Base-by-base conservation (phyloP, 2,888 invertebrate species). In the Megaustenia siamemsis region DNA sequence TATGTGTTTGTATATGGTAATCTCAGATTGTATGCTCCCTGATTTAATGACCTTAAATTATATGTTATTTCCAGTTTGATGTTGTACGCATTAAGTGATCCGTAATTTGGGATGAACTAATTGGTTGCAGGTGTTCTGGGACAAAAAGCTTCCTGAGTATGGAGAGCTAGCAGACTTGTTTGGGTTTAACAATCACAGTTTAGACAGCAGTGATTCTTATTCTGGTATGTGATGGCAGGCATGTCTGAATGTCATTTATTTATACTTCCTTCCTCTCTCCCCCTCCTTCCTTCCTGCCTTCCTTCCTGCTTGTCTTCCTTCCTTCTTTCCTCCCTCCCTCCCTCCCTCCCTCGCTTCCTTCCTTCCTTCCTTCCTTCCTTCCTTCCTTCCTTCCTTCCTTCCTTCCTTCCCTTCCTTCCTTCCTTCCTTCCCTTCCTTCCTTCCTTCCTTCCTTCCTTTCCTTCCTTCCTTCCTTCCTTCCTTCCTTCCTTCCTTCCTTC, bases 101-200 rank as follows among this genome's bases (percentile, higher is more conserved):
- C n/a, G n/a, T n/a, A n/a, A n/a, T n/a, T n/a, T n/a, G n/a, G n/a
- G n/a, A n/a, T n/a, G n/a, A n/a, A n/a, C n/a, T n/a, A 2, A n/a
- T 60, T 43, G 28, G 8, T 38, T 84, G 0, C 88, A 93, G 93
- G 91, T 93, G 8, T 89, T 92, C 80, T 92, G 90, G 88, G 94
- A 94, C 90, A 93, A 94, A 84, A 94, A 94, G 87, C 93, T 94
- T 87, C 89, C 91, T 35, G 94, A 94, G 86, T 90, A 92, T 83
- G 92, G 90, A 6, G 93, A 93, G 38, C 89, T 95, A 60, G 93
- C 94, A 5, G 88, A 90, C 8, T 87, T 94, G 63, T 95, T 94
- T 91, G 92, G 92, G 60, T 93, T 94, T 86, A 91, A 92, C 73
- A 91, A 93, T 75, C 86, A 89, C 5, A 91, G 92, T 71, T 86